phyloP scores from a whole-genome alignment of 2,888 invertebrate species.

The Polyploca ridens region DNA sequence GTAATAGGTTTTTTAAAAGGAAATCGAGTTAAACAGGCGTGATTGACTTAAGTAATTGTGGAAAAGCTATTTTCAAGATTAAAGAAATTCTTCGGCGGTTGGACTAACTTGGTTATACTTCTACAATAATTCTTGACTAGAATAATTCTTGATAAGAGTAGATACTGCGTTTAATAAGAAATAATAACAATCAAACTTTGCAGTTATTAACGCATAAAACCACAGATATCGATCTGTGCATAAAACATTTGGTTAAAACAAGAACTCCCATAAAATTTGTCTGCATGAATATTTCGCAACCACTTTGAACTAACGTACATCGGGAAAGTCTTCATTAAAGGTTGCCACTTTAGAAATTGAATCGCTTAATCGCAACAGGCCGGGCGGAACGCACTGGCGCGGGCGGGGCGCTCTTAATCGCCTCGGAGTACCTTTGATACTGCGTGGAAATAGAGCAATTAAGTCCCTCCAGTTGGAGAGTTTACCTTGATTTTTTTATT shows the following conservation, averaged over 20 bases:
- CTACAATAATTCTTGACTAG: no score
- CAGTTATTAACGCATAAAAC: no score
- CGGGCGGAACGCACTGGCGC: slow-evolving; percentile 57
- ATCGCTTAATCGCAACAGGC: slow-evolving; percentile 66
- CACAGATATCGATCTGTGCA: no score
- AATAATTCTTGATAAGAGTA: slow-evolving; percentile 13
- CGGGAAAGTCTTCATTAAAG: slow-evolving; percentile 61
- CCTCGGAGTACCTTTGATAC: slow-evolving; percentile 64
- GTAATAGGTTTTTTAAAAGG: slow-evolving; percentile 78
- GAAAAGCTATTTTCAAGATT: slow-evolving; percentile 57
- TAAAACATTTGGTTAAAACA: neutral
- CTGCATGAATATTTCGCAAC: slow-evolving; percentile 37
- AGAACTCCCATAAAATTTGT: neutral
- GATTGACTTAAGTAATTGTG: slow-evolving; percentile 78
- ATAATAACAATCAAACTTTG: no score
- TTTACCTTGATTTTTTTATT: slow-evolving; percentile 54
- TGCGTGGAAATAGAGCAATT: slow-evolving; percentile 60
- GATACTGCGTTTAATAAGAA: slow-evolving; percentile 6
- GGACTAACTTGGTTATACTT: slow-evolving; percentile 32
- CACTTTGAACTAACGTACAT: slow-evolving; percentile 37
- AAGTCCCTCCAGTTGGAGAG: slow-evolving; percentile 54
- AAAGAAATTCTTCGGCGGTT: slow-evolving; percentile 42
- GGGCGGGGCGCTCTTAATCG: slow-evolving; percentile 59
- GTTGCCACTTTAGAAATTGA: slow-evolving; percentile 72
- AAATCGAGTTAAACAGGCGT: slow-evolving; percentile 77